Base-by-base conservation (phyloP, 1,140 invertebrate genomes). In the Macrobrachium rosenbergii region DNA sequence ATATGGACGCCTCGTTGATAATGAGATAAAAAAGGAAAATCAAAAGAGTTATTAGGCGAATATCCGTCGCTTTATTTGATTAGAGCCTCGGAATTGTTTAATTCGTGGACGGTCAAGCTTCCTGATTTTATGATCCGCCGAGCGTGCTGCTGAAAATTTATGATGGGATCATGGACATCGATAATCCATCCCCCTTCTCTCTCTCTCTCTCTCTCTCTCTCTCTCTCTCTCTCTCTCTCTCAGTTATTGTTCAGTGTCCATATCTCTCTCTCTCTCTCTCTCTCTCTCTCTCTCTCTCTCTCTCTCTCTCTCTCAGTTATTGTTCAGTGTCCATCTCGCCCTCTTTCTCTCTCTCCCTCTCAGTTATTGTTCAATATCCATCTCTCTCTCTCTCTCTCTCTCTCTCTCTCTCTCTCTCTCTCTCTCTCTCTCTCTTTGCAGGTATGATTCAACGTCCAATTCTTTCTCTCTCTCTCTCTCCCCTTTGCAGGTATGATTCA, bases 221-320 rank as follows among this genome's bases (percentile, higher is more conserved):
- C 62, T 63, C 37, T 75, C 72, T 75, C 72, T 21, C 37, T 75
- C 72, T 75, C 72, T 75, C 72, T 23, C 37, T 43, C 37, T 63
- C 21, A 11, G 21, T 75, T 37, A 28, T 37, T 75, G 8, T 23
- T 23, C 28, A n/a, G n/a, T n/a, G n/a, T n/a, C n/a, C n/a, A n/a
- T n/a, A n/a, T 23, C 64, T 67, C 64, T 23, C 28, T 23, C 64
- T 67, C 64, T n/a, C 64, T 67, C 64, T 23, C 28, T 7, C 64
- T 67, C 64, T 7, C 14, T 23, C 64, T 37, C 28, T 37, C 3
- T 37, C 28, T 37, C 28, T 37, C 28, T 37, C 28, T 37, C 43
- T 37, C 28, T 16, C 16, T 37, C 43, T n/a, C 28, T 37, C 28
- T 37, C 28, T 37, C 43, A 21, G 21, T 37, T 75, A 17, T 75